Evolutionary conservation across 2,888 invertebrate species (phyloP).

Genomic region (Diachrysia chrysitis): DNA sequence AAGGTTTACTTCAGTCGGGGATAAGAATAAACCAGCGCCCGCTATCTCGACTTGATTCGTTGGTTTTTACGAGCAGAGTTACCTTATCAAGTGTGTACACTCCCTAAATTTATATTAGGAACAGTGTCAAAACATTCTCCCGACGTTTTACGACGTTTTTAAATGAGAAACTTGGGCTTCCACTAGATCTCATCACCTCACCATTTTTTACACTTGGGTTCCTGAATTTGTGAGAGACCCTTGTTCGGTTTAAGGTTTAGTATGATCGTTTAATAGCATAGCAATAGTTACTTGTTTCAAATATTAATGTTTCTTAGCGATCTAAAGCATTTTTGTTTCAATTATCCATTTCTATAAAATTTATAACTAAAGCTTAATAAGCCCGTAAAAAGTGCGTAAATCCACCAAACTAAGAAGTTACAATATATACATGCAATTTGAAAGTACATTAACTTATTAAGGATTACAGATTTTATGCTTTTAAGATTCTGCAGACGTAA

Average conservation of each 20-base stretch:
- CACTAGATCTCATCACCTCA: constrained; percentile 53
- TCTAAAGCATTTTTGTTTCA: too few relatives aligned
- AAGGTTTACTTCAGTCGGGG: constrained; percentile 44
- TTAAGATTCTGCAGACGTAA: not conserved
- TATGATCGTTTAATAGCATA: not conserved
- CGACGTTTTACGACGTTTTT: constrained; percentile 75
- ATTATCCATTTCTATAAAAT: too few relatives aligned
- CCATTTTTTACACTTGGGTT: constrained; percentile 58
- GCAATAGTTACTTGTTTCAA: not conserved
- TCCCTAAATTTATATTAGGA: constrained; percentile 69
- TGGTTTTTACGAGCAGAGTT: constrained; percentile 59
- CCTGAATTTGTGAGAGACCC: constrained; percentile 32
- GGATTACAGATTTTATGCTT: not conserved
- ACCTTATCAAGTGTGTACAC: constrained; percentile 61
- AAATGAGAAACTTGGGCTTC: constrained; percentile 71
- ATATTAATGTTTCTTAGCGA: too few relatives aligned
- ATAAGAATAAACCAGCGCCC: constrained; percentile 33
- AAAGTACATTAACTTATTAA: too few relatives aligned
- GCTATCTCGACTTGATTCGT: constrained; percentile 60
- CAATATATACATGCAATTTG: too few relatives aligned
- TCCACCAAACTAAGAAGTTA: too few relatives aligned
- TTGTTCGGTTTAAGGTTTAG: constrained; percentile 23
- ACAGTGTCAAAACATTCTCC: constrained; percentile 78
- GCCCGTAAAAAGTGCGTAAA: too few relatives aligned
- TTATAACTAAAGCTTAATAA: too few relatives aligned